Evolutionary conservation across 1,140 invertebrate species (phyloP).

Genomic region (Zaprionus lachaisei): DNA sequence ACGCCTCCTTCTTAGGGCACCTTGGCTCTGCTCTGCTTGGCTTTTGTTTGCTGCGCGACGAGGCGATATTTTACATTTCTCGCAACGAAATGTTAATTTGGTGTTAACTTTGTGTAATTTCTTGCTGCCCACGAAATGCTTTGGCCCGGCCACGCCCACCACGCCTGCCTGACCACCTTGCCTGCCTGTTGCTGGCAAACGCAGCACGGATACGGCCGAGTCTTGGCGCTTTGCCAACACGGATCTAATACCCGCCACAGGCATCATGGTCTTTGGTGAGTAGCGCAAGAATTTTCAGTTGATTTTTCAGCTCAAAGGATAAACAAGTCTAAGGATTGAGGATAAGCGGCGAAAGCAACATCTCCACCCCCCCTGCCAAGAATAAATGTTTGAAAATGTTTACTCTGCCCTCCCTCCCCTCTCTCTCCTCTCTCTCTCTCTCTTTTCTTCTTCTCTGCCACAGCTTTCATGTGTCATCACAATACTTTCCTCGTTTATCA

Average conservation of each 20-base stretch:
- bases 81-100: slow-evolving; percentile 74
- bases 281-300: slow-evolving; percentile 20
- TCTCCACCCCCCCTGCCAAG: slow-evolving; percentile 24
- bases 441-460: slow-evolving; percentile 13
- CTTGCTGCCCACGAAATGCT: slow-evolving; percentile 1
- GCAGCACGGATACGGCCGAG: slow-evolving; percentile 88
- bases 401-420: not conserved
- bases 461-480: slow-evolving; percentile 96
- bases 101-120: slow-evolving; percentile 73
- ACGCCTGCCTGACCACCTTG: not conserved
- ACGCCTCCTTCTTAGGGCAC: not conserved
- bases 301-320: slow-evolving; percentile 31
- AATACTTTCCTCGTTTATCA: slow-evolving; percentile 95
- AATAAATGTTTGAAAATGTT: slow-evolving; percentile 4
- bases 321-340: slow-evolving; percentile 21
- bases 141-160: not conserved
- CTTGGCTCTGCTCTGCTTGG: slow-evolving; percentile 8
- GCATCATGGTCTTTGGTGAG: slow-evolving; percentile 94
- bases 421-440: slow-evolving; percentile 17
- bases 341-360: slow-evolving; percentile 27
- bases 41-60: slow-evolving; percentile 40
- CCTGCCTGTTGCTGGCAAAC: slow-evolving; percentile 32
- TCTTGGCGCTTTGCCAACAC: slow-evolving; percentile 91
- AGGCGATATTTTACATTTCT: slow-evolving; percentile 59
- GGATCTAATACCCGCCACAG: slow-evolving; percentile 92